A percentile compares a stretch with the other conserved stretches of the same genome.
These are phyloP conservation scores for Eucera pruinosa DNA, from an alignment of 2,888 invertebrate species.

Conservation along the genomic window DNA sequence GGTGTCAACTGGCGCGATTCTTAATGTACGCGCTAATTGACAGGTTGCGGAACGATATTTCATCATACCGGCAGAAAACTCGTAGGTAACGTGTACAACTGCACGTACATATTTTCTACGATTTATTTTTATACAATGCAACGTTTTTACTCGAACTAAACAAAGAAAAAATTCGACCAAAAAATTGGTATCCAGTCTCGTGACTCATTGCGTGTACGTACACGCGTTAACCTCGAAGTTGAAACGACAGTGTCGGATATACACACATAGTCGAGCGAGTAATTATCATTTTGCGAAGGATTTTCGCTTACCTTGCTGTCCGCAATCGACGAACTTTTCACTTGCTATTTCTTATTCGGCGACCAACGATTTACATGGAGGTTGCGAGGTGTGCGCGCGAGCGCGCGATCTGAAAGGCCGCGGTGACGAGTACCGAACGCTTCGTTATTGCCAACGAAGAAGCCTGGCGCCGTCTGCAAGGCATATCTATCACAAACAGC, in stretches of 20 bases:
- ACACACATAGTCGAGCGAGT: neutral
- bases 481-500: constrained; percentile 67
- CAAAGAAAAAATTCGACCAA: neutral
- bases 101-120: neutral
- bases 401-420: constrained; percentile 47
- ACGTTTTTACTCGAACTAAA: neutral
- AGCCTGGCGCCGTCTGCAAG: constrained; percentile 64
- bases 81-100: too few species aligned
- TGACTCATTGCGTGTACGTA: constrained; percentile 3
- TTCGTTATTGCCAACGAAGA: constrained; percentile 61
- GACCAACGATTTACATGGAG: constrained; percentile 39
- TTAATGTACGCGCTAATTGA: neutral
- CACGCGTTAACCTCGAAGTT: constrained; percentile 31
- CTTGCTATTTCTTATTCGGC: constrained; percentile 45
- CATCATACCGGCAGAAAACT: neutral
- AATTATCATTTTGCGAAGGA: constrained; percentile 49
- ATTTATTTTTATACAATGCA: constrained; percentile 15
- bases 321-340: constrained; percentile 18
- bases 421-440: constrained; percentile 53
- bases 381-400: constrained; percentile 24
- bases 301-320: constrained; percentile 41
- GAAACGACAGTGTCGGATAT: constrained; percentile 9
- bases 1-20: neutral
- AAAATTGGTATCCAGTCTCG: constrained; percentile 5
- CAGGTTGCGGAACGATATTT: constrained; percentile 13